Base-by-base conservation (phyloP, 2,888 invertebrate genomes). In the Thymelicus acteon region DNA sequence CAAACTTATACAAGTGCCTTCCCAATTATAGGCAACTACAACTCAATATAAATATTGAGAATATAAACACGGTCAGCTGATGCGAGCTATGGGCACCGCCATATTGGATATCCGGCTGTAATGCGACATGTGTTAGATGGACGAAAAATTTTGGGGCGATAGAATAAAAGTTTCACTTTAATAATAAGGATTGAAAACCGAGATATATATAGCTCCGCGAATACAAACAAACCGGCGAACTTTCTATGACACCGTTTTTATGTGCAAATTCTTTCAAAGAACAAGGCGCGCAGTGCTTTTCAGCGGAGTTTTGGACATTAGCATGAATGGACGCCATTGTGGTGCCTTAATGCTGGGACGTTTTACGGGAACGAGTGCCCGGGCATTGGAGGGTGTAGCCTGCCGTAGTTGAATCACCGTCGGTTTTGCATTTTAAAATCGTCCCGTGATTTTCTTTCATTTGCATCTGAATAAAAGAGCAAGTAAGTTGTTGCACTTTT, bases 301-400 rank as follows among this genome's bases (percentile, higher is more conserved):
- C 72, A 73, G 65, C 67, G 71, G 70, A 75, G 72, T 75, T 78
- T 78, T 65, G 73, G 67, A 72, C 76, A 78, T 80, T 80, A 77
- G 75, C 78, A 77, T 80, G 75, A 77, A 80, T 79, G 75, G 74
- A 69, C 74, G 75, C 74, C 76, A 76, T 80, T 80, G 80, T 79
- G 63, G 39, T 61, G 72, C 73, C 73, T 76, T 79, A 77, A 79
- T 76, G 77, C 76, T 73, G 57, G 74, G 74, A 75, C 75, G 72
- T 77, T 75, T 75, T 72, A 73, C 67, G 66, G 61, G 70, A 54
- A 60, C 65, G 70, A 70, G 12, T 24, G 12, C 54, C 24, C 24
- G 10, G 24, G 6, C 15, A 52, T 15, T 7, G 49, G 15, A 52
- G 49, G 19, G 49, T 52, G 49, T 19, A 19, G 49, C 49, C 8